Evolutionary conservation across 2,797 vertebrate genomes (phyloP), one percentile per base, ranked within the genome.

Genomic region (Centroberyx gerrardi): DNA sequence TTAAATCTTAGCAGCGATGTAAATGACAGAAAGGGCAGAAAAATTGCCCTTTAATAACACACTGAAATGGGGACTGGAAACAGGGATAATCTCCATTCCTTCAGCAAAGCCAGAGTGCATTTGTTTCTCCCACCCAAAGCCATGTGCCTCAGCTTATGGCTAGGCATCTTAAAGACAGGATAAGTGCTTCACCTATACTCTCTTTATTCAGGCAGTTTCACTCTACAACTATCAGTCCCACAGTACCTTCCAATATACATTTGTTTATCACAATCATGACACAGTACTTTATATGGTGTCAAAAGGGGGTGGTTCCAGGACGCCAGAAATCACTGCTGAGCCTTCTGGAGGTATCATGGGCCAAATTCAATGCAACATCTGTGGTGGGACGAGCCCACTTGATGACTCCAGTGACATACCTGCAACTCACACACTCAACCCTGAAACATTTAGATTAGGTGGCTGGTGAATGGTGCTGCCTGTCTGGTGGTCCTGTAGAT

Each of bases 321-420:
- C 9, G 38, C 38, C 8, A 40, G 38, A 40, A 40, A 40, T 40
- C 38, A 40, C 38, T 40, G 38, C 9, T 40, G 38, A 40, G 38
- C 38, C 5, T 7, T 40, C 38, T 40, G 27, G 33, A 51, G 36
- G 44, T 60, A 31, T 31, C 27, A 49, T 58, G 58, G 29, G 55
- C 14, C 18, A 65, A 58, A 58, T 62, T 69, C 42, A 49, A 36
- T 42, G 36, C 49, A 80, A 63, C 38, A 46, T 58, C 36, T 66
- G 13, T 62, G 51, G 73, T 42, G 8, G 49, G 46, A 69, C 31
- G 56, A 62, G 1, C 46, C 18, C 36, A 44, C 38, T 36, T 63
- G 66, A 54, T 60, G 59, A 68, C 33, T 46, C 15, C 40, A 60
- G 48, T 49, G 48, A 49, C 48, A 49, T n/a, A 40, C 38, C 38